Evolutionary conservation across 2,113 vertebrate species (phyloP), one percentile per base, ranked within the genome.

Genomic region (Rynchops niger): DNA sequence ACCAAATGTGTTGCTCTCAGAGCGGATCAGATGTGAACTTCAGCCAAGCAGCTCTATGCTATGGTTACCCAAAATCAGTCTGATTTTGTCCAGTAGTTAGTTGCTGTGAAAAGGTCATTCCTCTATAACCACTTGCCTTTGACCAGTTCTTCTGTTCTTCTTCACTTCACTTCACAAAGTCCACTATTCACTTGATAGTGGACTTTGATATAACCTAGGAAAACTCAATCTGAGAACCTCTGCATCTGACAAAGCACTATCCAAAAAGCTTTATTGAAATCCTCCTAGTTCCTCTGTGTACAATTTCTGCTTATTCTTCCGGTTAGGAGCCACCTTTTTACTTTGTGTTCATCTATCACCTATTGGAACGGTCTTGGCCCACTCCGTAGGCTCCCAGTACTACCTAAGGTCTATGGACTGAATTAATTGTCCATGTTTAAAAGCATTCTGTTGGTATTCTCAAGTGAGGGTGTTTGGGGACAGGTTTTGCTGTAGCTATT

Each of bases 371-470:
- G 9, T 55, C 61, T 50, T 45, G 47, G 11, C 32, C 36, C 21
- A 21, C 2, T 1, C 12, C 1, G 0, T 27, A 27, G 40, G 23
- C 23, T 43, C 20, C 36, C 42, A 23, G 32, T 8, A 9, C 25
- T 71, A 19, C 40, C 0, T 0, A 72, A 72, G 12, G 45, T 38
- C 40, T 82, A 15, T 13, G 40, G 65, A 17, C 27, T 50, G 88
- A 67, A 40, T 72, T 65, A 53, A 45, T 9, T 56, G 34, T 40
- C 93, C 36, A 26, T 21, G 4, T 50, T 55, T 50, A n/a, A 71
- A 72, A 78, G 15, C 20, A 56, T 62, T 43, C 72, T 69, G 29
- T 25, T 34, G n/a, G 47, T 50, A 22, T 50, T 49, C 53, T 61
- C 0, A 1, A 42, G 14, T 29, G 21, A 69, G 34, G 34, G 29